Percentiles rank a stretch among this genome's conserved stretches.
Evolutionary conservation across 2,113 vertebrate genomes (phyloP).

Genomic region (Lophochroa leadbeateri): DNA sequence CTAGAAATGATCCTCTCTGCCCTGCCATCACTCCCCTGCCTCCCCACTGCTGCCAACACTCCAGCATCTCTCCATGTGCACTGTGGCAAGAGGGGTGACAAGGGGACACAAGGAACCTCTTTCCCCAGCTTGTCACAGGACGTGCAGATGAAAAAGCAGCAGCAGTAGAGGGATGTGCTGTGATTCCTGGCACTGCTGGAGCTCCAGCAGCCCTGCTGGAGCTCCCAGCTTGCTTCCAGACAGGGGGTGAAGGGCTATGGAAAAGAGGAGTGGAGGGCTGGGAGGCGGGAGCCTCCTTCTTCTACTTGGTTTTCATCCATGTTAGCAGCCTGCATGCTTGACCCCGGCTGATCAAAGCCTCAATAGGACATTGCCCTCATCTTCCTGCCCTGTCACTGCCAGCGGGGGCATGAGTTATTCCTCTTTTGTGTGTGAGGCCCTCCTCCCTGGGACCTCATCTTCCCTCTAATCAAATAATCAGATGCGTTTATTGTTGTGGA

Average conservation of each 20-base stretch:
- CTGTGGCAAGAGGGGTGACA: background rate
- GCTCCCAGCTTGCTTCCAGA: background rate
- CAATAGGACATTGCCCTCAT: background rate
- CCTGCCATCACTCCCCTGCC: background rate
- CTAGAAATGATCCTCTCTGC: background rate
- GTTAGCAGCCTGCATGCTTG: background rate
- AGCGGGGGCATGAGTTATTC: background rate
- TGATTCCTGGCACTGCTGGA: background rate
- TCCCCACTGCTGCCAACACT: background rate
- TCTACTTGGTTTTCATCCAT: background rate
- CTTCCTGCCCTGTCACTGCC: conserved; percentile 6
- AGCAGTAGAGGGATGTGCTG: background rate
- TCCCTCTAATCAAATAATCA: conserved; percentile 13
- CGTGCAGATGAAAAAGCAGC: background rate
- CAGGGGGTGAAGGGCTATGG: background rate
- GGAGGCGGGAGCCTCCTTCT: background rate
- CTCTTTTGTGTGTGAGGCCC: conserved; percentile 23
- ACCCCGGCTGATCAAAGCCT: conserved; percentile 53
- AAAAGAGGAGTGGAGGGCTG: background rate
- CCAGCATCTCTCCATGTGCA: background rate
- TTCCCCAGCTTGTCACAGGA: background rate
- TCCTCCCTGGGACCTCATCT: background rate
- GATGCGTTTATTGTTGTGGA: conserved; percentile 41
- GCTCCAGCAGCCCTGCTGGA: background rate
- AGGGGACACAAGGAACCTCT: conserved; percentile 6